Conservation (phyloP, 2,888 invertebrate genomes). For the Herminia tarsipennalis region DNA sequence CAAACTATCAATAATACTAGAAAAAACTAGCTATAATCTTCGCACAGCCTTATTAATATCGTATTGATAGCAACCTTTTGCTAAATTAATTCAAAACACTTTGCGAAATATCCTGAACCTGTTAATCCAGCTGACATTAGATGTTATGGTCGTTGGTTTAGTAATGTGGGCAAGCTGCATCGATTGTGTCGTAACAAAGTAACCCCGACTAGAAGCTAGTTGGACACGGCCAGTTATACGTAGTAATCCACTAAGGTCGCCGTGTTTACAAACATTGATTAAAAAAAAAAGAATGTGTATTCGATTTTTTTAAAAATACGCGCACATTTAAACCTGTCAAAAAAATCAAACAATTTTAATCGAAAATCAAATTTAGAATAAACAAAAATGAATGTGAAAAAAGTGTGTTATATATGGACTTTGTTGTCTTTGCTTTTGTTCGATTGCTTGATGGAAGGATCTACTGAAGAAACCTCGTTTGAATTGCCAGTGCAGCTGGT, state of each 20-base stretch:
- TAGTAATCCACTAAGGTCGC: conserved; percentile 66
- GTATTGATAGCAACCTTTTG: too few relatives aligned
- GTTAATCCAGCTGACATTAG: conserved; percentile 22
- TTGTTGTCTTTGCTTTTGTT: conserved; percentile 64
- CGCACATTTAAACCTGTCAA: neutral
- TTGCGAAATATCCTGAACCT: neutral
- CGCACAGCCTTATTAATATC: too few relatives aligned
- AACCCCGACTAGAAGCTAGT: conserved; percentile 49
- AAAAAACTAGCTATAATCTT: too few relatives aligned
- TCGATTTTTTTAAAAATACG: conserved; percentile 20
- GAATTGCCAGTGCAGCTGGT: conserved; percentile 93
- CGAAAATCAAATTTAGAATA: conserved; percentile 10
- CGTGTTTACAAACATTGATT: conserved; percentile 51
- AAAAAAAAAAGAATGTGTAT: conserved; percentile 16
- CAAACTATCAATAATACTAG: too few relatives aligned
- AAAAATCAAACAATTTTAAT: neutral
- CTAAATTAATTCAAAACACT: neutral
- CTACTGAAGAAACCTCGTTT: conserved; percentile 59
- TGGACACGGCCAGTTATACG: conserved; percentile 71
- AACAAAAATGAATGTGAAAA: conserved; percentile 64
- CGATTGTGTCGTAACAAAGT: conserved; percentile 67
- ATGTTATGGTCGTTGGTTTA: conserved; percentile 51
- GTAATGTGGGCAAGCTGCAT: conserved; percentile 57
- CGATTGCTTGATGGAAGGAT: conserved; percentile 67
- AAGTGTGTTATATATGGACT: conserved; percentile 68